phyloP scores from a whole-genome alignment of 1,140 invertebrate genomes.

The Aphaenogaster rudis region DNA sequence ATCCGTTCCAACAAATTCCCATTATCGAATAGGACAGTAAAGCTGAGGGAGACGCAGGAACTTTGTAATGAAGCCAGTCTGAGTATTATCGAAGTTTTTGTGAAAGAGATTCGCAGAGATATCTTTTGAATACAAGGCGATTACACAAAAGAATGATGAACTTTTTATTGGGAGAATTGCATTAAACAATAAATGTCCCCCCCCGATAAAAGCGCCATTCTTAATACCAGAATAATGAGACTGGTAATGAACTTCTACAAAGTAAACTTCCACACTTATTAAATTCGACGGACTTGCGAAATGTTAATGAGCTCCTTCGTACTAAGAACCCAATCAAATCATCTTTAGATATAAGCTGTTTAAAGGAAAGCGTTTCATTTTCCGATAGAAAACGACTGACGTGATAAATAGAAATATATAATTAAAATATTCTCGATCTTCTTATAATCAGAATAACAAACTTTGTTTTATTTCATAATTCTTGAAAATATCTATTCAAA shows the following conservation, averaged over 20 bases:
- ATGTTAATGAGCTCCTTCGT: not conserved
- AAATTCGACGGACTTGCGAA: conserved; percentile 5
- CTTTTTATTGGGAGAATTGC: conserved; percentile 31
- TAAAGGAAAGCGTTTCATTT: not conserved
- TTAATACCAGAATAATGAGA: conserved; percentile 10
- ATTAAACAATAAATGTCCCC: conserved; percentile 15
- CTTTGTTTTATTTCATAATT: not conserved
- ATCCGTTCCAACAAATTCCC: conserved; percentile 10
- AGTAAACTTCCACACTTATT: not conserved
- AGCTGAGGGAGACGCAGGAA: not conserved
- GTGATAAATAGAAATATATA: not conserved
- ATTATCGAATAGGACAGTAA: conserved; percentile 12
- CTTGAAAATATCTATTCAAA: not conserved
- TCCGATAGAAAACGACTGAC: not conserved
- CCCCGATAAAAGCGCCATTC: not conserved
- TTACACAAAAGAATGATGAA: conserved; percentile 20
- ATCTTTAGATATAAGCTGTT: conserved; percentile 6
- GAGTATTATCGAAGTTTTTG: conserved; percentile 37
- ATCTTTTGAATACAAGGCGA: conserved; percentile 16
- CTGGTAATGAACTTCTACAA: not conserved
- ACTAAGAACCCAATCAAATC: not conserved
- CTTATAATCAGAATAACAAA: not conserved
- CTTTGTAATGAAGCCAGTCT: conserved; percentile 37
- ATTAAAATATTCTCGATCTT: not conserved
- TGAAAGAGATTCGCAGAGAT: not conserved